A percentile compares a stretch with the other conserved stretches of the same genome.
phyloP scores from a whole-genome alignment of 2,797 vertebrate genomes.

The Crenuchus spilurus region DNA sequence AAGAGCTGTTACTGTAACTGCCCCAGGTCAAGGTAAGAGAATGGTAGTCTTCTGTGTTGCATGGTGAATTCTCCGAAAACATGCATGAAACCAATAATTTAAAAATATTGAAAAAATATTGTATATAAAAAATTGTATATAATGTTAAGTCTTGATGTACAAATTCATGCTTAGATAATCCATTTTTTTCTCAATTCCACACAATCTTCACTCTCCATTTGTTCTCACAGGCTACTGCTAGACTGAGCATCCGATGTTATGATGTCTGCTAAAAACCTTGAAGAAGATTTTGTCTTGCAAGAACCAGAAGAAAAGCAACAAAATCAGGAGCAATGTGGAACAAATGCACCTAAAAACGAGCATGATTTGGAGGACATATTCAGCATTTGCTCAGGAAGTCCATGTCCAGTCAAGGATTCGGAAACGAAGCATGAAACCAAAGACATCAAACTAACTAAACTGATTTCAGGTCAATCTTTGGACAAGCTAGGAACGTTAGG shows the following conservation, averaged over 20 bases:
- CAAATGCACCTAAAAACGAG: background rate
- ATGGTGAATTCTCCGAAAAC: too few species aligned
- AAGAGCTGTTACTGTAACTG: conserved; percentile 22
- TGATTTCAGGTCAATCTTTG: conserved; percentile 12
- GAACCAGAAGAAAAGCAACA: conserved; percentile 1
- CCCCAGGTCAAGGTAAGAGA: conserved; percentile 44
- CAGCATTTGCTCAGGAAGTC: conserved; percentile 41
- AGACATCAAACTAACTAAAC: conserved; percentile 1
- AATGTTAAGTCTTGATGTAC: too few species aligned
- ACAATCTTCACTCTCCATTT: too few species aligned
- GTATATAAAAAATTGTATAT: too few species aligned
- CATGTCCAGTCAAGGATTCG: conserved; percentile 6
- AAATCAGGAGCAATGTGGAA: background rate
- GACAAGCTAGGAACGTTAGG: conserved; percentile 27
- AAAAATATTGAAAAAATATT: too few species aligned
- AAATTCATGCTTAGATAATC: too few species aligned
- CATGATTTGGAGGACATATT: conserved; percentile 25
- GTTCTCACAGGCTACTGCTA: background rate
- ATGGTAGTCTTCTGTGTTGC: background rate
- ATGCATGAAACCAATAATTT: too few species aligned
- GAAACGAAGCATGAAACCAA: background rate
- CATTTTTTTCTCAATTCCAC: too few species aligned
- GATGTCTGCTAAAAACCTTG: conserved; percentile 25
- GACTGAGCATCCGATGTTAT: too few species aligned
- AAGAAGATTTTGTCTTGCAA: background rate